phyloP scores from a whole-genome alignment of 2,797 vertebrate species.

The Semotilus atromaculatus region DNA sequence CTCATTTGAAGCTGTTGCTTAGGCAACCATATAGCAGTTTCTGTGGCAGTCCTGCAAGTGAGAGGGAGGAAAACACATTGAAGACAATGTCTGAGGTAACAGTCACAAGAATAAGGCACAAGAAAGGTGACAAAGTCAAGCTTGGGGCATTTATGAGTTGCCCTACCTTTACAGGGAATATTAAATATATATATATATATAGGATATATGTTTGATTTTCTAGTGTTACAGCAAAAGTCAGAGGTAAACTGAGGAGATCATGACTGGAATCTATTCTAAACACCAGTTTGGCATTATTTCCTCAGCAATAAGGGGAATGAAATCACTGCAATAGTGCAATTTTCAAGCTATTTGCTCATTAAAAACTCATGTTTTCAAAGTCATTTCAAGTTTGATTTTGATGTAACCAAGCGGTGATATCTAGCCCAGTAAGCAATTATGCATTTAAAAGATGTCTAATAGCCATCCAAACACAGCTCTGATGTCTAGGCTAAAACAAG shows the following conservation, averaged over 20 bases:
- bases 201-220: background rate
- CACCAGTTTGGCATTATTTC: background rate
- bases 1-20: slow-evolving; percentile 49
- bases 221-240: background rate
- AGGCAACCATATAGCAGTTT: slow-evolving; percentile 41
- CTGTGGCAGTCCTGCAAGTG: slow-evolving; percentile 17
- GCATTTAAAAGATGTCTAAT: too few relatives aligned
- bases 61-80: slow-evolving; percentile 8
- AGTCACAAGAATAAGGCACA: background rate
- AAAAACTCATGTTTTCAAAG: too few relatives aligned
- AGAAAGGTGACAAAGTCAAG: slow-evolving; percentile 16
- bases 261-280: background rate
- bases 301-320: background rate
- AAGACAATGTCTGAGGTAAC: background rate
- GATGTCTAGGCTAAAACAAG: too few relatives aligned
- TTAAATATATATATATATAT: too few relatives aligned
- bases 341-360: too few relatives aligned
- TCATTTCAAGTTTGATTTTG: too few relatives aligned
- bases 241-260: background rate
- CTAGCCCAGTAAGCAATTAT: too few relatives aligned
- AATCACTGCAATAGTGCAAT: background rate
- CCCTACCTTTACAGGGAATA: background rate
- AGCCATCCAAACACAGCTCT: too few relatives aligned
- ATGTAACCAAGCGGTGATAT: too few relatives aligned
- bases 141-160: background rate